phyloP scores from a whole-genome alignment of 2,888 invertebrate genomes.

The Rhagonycha fulva region DNA sequence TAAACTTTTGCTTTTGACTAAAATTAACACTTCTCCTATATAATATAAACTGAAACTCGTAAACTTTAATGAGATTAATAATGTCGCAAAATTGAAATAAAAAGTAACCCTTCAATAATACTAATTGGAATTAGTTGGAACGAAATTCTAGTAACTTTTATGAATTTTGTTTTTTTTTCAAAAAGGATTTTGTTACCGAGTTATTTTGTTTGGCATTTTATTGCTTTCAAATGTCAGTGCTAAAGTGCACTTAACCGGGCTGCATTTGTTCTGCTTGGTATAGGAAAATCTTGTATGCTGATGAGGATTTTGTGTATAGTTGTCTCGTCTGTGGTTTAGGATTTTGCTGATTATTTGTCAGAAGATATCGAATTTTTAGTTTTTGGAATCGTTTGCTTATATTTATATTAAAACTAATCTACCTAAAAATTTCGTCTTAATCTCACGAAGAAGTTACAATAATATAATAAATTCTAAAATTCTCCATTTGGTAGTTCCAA shows the following conservation, averaged over 20 bases:
- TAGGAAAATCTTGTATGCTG: neutral
- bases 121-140: neutral
- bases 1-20: neutral
- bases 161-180: neutral
- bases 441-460: too few relatives aligned
- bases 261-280: neutral
- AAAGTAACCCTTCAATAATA: neutral
- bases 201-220: neutral
- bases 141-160: neutral
- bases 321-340: neutral
- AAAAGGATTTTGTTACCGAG: neutral
- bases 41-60: neutral
- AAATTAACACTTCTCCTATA: neutral
- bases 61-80: neutral
- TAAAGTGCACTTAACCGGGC: neutral
- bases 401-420: too few relatives aligned
- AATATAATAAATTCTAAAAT: too few relatives aligned
- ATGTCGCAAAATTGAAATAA: neutral
- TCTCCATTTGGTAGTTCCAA: too few relatives aligned
- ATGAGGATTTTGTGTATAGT: neutral
- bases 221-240: neutral
- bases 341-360: neutral
- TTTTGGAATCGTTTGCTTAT: too few relatives aligned
- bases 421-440: too few relatives aligned
- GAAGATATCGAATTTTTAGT: too few relatives aligned